Conservation (phyloP, 2,113 vertebrate species). For the Melanotaenia duboulayi region DNA sequence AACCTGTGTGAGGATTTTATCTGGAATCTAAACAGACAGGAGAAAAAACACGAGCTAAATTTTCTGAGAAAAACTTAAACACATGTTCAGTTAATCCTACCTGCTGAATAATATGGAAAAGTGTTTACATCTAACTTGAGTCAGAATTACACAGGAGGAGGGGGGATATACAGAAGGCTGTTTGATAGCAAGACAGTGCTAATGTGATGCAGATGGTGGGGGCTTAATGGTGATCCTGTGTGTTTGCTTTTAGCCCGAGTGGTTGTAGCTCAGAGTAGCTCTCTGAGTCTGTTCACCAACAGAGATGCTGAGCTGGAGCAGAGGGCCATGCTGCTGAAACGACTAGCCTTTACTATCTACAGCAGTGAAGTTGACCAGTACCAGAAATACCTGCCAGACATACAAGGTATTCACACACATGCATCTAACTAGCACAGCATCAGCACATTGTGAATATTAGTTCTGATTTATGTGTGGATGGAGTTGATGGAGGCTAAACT, state of each 20-base stretch:
- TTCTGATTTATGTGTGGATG: too few relatives aligned
- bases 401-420: slow-evolving; percentile 64
- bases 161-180: too few relatives aligned
- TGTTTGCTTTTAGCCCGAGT: slow-evolving; percentile 87
- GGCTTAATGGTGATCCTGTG: not conserved
- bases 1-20: too few relatives aligned
- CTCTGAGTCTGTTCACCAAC: slow-evolving; percentile 95
- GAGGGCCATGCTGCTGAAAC: slow-evolving; percentile 97
- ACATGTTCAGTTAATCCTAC: too few relatives aligned
- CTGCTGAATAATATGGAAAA: too few relatives aligned
- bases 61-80: too few relatives aligned
- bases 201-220: not conserved
- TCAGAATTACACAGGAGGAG: not conserved
- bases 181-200: too few relatives aligned
- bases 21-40: too few relatives aligned
- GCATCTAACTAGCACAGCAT: not conserved
- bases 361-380: slow-evolving; percentile 99
- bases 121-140: not conserved
- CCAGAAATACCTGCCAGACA: slow-evolving; percentile 94
- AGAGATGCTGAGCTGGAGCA: slow-evolving; percentile 96
- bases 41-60: too few relatives aligned
- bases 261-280: slow-evolving; percentile 98
- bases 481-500: too few relatives aligned
- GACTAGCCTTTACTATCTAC: slow-evolving; percentile 96
- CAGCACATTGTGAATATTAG: too few relatives aligned